A percentile compares a stretch with the other conserved stretches of the same genome.
These are phyloP conservation scores for Drosophila quadrilineata DNA, from an alignment of 1,140 invertebrate genomes.

Conservation along the genomic window DNA sequence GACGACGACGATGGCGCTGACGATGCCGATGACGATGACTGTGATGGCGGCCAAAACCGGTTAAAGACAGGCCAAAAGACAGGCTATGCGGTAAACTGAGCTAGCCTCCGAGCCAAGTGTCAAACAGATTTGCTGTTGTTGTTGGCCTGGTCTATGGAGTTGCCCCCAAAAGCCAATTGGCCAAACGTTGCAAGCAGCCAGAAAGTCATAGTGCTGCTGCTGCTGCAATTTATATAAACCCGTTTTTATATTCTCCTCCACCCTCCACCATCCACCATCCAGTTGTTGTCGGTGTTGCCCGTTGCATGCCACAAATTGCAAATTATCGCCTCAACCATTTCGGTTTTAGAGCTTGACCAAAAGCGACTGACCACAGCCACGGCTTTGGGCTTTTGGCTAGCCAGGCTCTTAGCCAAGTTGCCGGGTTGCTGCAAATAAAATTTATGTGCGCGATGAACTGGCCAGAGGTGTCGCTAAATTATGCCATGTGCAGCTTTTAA, in stretches of 20 bases:
- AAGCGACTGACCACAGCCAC: not conserved
- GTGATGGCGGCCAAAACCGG: conserved; percentile 53
- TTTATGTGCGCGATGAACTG: conserved; percentile 45
- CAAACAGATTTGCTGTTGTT: conserved; percentile 48
- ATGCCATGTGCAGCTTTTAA: conserved; percentile 73
- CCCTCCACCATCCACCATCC: too few species aligned
- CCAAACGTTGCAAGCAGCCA: too few species aligned
- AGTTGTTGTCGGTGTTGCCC: too few species aligned
- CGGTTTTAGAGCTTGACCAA: conserved; percentile 50
- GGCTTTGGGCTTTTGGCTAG: too few species aligned
- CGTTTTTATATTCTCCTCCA: too few species aligned
- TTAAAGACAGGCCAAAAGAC: conserved; percentile 63
- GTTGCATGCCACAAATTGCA: conserved; percentile 60
- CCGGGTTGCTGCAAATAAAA: conserved; percentile 15
- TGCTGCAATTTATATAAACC: conserved; percentile 55
- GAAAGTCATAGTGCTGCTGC: not conserved
- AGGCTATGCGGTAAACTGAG: conserved; percentile 10
- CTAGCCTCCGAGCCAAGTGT: conserved; percentile 6
- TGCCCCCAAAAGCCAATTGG: too few species aligned
- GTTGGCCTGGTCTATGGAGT: not conserved
- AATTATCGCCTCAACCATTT: conserved; percentile 70
- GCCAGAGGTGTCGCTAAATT: conserved; percentile 67
- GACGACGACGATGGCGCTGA: too few species aligned
- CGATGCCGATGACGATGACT: too few species aligned
- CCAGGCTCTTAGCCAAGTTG: too few species aligned